These are phyloP conservation scores for Poeciliopsis presidionis DNA, from an alignment of 2,797 vertebrate genomes.

Conservation along the genomic window DNA sequence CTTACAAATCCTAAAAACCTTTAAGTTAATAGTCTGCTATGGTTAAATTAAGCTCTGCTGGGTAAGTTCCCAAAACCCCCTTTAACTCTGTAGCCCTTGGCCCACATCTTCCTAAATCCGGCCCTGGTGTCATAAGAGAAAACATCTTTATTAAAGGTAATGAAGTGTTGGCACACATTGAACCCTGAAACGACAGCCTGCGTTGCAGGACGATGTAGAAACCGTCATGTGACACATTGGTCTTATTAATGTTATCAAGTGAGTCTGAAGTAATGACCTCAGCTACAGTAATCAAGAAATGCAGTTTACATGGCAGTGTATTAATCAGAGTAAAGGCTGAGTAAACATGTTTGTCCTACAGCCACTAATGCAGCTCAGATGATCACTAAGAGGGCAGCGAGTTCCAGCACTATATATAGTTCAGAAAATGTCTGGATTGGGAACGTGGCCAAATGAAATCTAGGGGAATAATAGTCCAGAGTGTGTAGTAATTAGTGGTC, in stretches of 20 bases:
- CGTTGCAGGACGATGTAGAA: neutral
- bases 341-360: conserved; percentile 9
- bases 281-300: neutral
- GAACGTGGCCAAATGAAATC: neutral
- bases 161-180: neutral
- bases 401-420: conserved; percentile 4
- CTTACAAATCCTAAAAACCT: neutral
- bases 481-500: neutral
- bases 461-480: neutral
- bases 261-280: neutral
- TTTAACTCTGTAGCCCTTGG: neutral
- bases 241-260: neutral
- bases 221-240: neutral
- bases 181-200: neutral
- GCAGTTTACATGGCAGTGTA: neutral
- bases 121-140: neutral
- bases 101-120: neutral
- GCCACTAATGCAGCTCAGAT: conserved; percentile 11
- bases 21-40: neutral
- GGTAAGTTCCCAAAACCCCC: neutral
- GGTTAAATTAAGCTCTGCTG: neutral
- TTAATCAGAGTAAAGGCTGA: conserved; percentile 4
- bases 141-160: neutral
- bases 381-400: conserved; percentile 1
- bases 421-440: conserved; percentile 5